Percentiles rank a stretch among this genome's conserved stretches.
Evolutionary conservation across 1,140 invertebrate genomes (phyloP).

Genomic region (Polypedilum vanderplanki): DNA sequence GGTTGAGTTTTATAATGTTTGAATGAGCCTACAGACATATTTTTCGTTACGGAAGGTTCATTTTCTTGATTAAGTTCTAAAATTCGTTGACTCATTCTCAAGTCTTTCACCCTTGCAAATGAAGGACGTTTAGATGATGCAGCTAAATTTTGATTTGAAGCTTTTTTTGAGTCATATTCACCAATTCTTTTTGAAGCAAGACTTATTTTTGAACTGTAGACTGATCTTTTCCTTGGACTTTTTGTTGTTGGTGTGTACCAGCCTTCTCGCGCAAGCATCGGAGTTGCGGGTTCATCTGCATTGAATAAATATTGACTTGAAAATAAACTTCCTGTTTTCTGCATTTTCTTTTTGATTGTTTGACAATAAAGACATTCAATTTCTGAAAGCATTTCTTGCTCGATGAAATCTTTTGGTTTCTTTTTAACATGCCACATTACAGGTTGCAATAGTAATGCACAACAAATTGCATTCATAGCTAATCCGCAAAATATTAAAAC

Average conservation of each 20-base stretch:
- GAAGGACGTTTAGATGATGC: background rate
- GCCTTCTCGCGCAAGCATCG: constrained; percentile 58
- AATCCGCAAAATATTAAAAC: constrained; percentile 52
- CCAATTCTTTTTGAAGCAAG: constrained; percentile 33
- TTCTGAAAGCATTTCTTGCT: background rate
- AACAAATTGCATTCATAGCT: constrained; percentile 50
- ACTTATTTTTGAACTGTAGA: constrained; percentile 45
- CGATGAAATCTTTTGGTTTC: constrained; percentile 32
- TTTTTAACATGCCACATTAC: constrained; percentile 54
- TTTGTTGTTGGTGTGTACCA: constrained; percentile 47
- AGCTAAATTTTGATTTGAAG: constrained; percentile 13
- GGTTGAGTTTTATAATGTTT: background rate
- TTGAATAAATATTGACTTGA: constrained; percentile 61
- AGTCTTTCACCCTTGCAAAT: background rate
- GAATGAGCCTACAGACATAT: background rate
- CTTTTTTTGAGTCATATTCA: constrained; percentile 27
- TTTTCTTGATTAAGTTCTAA: background rate
- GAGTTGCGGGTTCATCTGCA: constrained; percentile 55
- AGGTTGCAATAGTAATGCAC: constrained; percentile 53
- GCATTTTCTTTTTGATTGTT: constrained; percentile 39
- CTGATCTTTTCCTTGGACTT: constrained; percentile 46
- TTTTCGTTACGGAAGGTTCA: background rate
- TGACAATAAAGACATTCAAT: constrained; percentile 41
- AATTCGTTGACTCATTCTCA: background rate
- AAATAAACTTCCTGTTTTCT: constrained; percentile 44